Evolutionary conservation across 1,140 invertebrate genomes (phyloP).

Genomic region (Xylocopa sonorina): DNA sequence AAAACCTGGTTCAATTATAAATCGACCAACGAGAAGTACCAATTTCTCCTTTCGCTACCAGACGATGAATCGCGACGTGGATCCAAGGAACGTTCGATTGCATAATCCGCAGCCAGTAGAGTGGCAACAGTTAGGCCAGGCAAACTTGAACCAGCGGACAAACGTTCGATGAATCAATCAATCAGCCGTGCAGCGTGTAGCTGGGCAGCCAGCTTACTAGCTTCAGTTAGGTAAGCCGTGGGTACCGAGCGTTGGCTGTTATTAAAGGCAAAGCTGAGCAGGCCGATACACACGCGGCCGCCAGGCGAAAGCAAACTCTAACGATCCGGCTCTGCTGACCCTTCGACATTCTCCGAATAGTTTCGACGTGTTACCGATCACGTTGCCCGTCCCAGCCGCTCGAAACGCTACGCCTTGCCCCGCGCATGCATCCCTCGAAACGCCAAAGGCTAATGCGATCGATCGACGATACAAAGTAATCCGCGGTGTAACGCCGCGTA

Average conservation of each 20-base stretch:
- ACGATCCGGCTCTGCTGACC: slow-evolving; percentile 40
- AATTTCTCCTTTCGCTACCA: too few species aligned
- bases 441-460: slow-evolving; percentile 45
- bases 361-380: slow-evolving; percentile 47
- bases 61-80: too few species aligned
- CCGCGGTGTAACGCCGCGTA: neutral
- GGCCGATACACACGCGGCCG: slow-evolving; percentile 8
- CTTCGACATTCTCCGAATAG: slow-evolving; percentile 49
- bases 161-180: slow-evolving; percentile 53
- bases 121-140: slow-evolving; percentile 13
- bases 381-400: neutral
- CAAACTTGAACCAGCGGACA: slow-evolving; percentile 33
- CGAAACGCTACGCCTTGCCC: slow-evolving; percentile 23
- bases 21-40: too few species aligned
- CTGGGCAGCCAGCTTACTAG: slow-evolving; percentile 22
- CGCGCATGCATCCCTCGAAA: slow-evolving; percentile 4
- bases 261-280: slow-evolving; percentile 49
- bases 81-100: neutral
- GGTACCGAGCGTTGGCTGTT: slow-evolving; percentile 38
- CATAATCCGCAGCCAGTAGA: slow-evolving; percentile 1
- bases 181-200: slow-evolving; percentile 34
- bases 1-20: too few species aligned
- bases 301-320: slow-evolving; percentile 38
- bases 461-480: slow-evolving; percentile 50
- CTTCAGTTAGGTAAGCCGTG: slow-evolving; percentile 4